Evolutionary conservation across 92 coral and sea anemone genomes (phyloP), one percentile per base, ranked within the genome.

Genomic region (Hydrozoanthus gracilis): DNA sequence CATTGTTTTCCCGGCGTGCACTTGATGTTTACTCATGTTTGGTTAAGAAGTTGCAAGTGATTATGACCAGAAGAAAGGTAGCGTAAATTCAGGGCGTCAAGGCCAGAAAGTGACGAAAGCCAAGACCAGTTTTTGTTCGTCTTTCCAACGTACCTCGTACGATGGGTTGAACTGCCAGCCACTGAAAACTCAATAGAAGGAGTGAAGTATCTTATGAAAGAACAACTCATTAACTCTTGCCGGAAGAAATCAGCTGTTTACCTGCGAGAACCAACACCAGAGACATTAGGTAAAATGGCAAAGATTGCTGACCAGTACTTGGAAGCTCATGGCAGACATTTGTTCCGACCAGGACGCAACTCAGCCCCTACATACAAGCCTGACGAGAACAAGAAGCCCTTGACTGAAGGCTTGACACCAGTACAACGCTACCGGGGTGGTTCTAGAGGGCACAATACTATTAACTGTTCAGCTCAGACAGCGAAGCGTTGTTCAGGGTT

Each of bases 301-400:
- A 88, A 88, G 68, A 74, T 88, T 8, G 93, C 92, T 8, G 89
- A 92, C 50, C 95, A 92, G 85, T 92, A 82, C 83, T 35, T 88
- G 14, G 89, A 77, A 15, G 91, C 92, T 3, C 95, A 87, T 83
- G 88, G 87, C 3, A 91, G 76, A 17, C 87, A 83, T 17, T 1
- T 91, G 68, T 68, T 87, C 6, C 77, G 87, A 13, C 44, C 86
- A 0, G 82, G 12, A 4, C 20, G 75, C 3, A 75, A 82, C 45
- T 27, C 39, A 27, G 39, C 39, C 39, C 39, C 39, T 27, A 27
- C 39, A 27, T 0, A 27, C 39, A 64, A 35, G 35, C 51, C 55
- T 12, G 84, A 71, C 15, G 52, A n/a, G 6, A 17, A 47, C 68
- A 79, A 13, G 3, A 13, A 27, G 51, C 27, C 18, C 17, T 45